phyloP scores from a whole-genome alignment of 2,797 vertebrate species.

The Poecilia wingei region DNA sequence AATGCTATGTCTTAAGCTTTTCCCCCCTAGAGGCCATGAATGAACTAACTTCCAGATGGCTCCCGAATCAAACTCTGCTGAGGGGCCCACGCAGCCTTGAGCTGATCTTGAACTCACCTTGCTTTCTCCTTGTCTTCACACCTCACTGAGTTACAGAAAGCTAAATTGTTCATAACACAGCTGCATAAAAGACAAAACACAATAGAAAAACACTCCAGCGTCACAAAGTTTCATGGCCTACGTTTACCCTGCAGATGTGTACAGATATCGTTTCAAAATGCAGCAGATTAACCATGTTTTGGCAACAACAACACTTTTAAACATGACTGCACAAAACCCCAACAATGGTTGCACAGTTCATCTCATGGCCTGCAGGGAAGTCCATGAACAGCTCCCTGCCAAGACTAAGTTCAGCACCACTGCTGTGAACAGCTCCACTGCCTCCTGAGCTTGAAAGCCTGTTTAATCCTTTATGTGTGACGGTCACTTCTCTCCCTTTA shows the following conservation, averaged over 20 bases:
- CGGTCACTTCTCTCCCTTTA: constrained; percentile 12
- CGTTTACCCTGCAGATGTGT: not conserved
- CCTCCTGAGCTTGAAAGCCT: constrained; percentile 26
- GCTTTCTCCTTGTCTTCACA: not conserved
- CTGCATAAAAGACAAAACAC: not conserved
- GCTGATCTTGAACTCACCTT: not conserved
- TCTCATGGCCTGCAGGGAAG: constrained; percentile 42
- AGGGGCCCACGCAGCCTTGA: not conserved
- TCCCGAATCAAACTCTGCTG: not conserved
- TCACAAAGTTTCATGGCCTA: not conserved
- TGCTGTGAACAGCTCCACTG: constrained; percentile 63
- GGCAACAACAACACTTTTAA: not conserved
- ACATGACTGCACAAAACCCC: constrained; percentile 22
- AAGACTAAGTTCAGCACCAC: constrained; percentile 59
- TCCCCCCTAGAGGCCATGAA: not conserved
- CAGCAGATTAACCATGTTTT: constrained; percentile 14
- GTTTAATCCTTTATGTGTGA: constrained; percentile 33
- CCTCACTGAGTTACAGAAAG: not conserved
- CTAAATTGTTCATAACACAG: not conserved
- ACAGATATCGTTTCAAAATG: not conserved
- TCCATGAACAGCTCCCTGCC: constrained; percentile 36
- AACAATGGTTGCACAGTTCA: constrained; percentile 28
- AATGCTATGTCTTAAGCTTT: not conserved
- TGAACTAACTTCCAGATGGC: not conserved
- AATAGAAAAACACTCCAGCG: not conserved